Evolutionary conservation across 2,888 invertebrate species (phyloP).

Genomic region (Aphodius granarius): DNA sequence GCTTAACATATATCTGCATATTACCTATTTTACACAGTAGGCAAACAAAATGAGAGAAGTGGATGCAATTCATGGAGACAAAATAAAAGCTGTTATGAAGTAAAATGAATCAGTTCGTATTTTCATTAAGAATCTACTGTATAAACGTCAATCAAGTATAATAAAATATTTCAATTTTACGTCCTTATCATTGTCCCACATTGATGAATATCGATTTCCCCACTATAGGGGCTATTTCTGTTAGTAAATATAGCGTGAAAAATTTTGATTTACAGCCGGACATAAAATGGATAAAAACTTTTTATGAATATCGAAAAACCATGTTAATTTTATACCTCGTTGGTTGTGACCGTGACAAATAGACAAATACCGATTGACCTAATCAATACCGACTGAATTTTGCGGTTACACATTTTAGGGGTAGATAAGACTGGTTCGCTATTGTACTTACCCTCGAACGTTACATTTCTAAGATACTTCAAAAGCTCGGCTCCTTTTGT

Average conservation of each 20-base stretch:
- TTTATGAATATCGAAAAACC: not conserved
- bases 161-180: not conserved
- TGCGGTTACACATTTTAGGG: not conserved
- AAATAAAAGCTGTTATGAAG: too few relatives aligned
- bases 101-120: too few relatives aligned
- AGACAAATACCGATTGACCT: not conserved
- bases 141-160: too few relatives aligned
- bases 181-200: not conserved
- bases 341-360: not conserved
- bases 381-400: not conserved
- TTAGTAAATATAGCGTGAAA: not conserved
- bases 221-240: not conserved
- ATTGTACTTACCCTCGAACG: slow-evolving; percentile 75
- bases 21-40: too few relatives aligned
- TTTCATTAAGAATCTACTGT: too few relatives aligned
- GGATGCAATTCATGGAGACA: too few relatives aligned
- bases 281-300: not conserved
- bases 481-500: slow-evolving; percentile 85
- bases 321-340: not conserved
- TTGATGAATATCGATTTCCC: not conserved
- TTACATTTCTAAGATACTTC: slow-evolving; percentile 80
- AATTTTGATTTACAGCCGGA: not conserved
- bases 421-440: not conserved
- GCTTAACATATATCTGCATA: too few relatives aligned
- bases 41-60: too few relatives aligned